These are phyloP conservation scores for Metalampra italica DNA, from an alignment of 2,888 invertebrate genomes.

Conservation along the genomic window DNA sequence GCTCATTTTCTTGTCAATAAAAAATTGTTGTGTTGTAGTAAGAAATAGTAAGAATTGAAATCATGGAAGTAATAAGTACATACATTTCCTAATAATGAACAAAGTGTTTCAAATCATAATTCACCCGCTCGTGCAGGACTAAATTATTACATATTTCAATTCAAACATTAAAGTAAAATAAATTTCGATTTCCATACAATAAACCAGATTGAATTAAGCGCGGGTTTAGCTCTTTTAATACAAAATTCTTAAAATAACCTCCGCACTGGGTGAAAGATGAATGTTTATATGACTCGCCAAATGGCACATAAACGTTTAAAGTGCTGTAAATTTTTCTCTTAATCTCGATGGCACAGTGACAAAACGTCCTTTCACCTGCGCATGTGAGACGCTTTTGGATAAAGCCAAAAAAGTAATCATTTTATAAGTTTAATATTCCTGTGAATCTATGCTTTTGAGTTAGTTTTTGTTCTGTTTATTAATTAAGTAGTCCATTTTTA, in stretches of 20 bases:
- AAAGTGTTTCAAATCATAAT: neutral
- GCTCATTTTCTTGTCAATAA: too few relatives aligned
- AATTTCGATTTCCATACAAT: slow-evolving; percentile 6
- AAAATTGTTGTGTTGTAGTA: too few relatives aligned
- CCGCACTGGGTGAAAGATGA: slow-evolving; percentile 30
- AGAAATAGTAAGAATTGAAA: too few relatives aligned
- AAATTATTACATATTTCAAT: neutral
- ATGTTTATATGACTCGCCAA: slow-evolving; percentile 60
- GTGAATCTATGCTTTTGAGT: too few relatives aligned
- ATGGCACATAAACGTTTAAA: slow-evolving; percentile 63
- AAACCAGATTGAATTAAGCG: slow-evolving; percentile 5
- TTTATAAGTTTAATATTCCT: neutral
- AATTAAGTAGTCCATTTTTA: too few relatives aligned
- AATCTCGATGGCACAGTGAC: slow-evolving; percentile 49
- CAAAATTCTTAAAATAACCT: slow-evolving; percentile 46
- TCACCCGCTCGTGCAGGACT: neutral
- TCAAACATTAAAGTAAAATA: slow-evolving; percentile 5
- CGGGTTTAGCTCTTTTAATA: slow-evolving; percentile 12
- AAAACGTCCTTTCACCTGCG: slow-evolving; percentile 63
- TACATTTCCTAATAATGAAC: neutral
- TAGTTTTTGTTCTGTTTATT: too few relatives aligned
- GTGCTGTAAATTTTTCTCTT: slow-evolving; percentile 54
- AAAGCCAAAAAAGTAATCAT: slow-evolving; percentile 16
- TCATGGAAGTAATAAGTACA: too few relatives aligned
- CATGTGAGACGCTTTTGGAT: slow-evolving; percentile 33